Conservation (phyloP, 2,888 invertebrate species). For the Drosophila maculinotata region DNA sequence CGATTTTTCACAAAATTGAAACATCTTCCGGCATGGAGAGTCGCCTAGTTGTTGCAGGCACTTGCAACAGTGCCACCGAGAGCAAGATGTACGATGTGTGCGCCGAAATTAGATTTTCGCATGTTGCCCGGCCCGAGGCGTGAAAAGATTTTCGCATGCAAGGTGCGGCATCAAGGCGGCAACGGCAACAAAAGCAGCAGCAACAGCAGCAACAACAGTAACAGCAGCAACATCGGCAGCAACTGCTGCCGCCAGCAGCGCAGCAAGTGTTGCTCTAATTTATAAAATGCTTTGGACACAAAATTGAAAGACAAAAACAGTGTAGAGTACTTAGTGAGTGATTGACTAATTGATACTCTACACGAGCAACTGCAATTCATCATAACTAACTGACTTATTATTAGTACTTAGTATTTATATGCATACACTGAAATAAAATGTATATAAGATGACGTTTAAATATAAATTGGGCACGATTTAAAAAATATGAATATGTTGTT, state of each 20-base stretch:
- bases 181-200: conserved; percentile 28
- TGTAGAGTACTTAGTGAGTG: conserved; percentile 5
- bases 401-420: too few relatives aligned
- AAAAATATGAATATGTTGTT: too few relatives aligned
- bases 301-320: conserved; percentile 28
- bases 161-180: conserved; percentile 68
- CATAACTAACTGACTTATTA: too few relatives aligned
- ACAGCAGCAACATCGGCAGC: conserved; percentile 11
- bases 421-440: too few relatives aligned
- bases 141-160: conserved; percentile 79
- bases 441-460: too few relatives aligned
- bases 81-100: conserved; percentile 75
- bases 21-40: conserved; percentile 72
- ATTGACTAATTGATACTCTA: conserved; percentile 40
- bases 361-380: neutral
- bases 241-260: conserved; percentile 43
- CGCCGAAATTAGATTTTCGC: conserved; percentile 80
- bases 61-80: conserved; percentile 9
- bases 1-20: conserved; percentile 76
- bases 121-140: conserved; percentile 71
- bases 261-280: conserved; percentile 79
- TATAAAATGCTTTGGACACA: conserved; percentile 72
- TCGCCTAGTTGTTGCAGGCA: conserved; percentile 4
- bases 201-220: conserved; percentile 29
- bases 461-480: too few relatives aligned